phyloP scores from a whole-genome alignment of 2,797 vertebrate species.

The Dipus sagitta region DNA sequence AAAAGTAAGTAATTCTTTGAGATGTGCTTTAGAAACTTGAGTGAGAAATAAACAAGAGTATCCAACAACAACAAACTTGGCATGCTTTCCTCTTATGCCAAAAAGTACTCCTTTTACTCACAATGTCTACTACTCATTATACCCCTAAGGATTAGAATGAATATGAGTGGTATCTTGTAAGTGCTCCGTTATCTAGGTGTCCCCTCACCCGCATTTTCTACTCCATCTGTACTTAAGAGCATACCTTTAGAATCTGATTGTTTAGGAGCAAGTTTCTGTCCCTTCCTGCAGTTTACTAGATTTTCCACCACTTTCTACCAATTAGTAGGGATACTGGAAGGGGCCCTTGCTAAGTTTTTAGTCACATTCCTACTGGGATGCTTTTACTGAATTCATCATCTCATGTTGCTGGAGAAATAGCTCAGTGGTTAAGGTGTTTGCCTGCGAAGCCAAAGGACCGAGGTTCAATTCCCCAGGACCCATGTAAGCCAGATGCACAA shows the following conservation, averaged over 20 bases:
- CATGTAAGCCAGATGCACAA: no score
- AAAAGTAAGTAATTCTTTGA: not conserved
- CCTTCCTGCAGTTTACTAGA: not conserved
- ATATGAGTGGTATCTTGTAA: not conserved
- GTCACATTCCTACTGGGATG: conserved; percentile 9
- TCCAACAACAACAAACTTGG: not conserved
- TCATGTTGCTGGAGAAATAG: not conserved
- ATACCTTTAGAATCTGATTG: not conserved
- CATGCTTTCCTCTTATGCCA: not conserved
- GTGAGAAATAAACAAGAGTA: not conserved
- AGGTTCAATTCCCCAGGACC: no score
- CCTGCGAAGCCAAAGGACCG: no score
- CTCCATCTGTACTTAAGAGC: not conserved
- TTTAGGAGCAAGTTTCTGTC: not conserved
- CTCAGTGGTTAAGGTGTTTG: no score
- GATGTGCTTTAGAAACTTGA: not conserved
- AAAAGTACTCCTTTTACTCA: not conserved
- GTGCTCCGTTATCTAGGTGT: not conserved
- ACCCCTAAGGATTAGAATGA: not conserved
- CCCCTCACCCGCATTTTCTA: conserved; percentile 9
- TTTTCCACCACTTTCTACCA: not conserved
- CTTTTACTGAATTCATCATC: conserved; percentile 46
- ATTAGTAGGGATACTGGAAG: not conserved
- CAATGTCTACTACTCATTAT: not conserved
- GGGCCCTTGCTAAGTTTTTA: not conserved